These are phyloP conservation scores for Heterocephalus glaber DNA, from an alignment of 2,113 vertebrate genomes.

Conservation along the genomic window DNA sequence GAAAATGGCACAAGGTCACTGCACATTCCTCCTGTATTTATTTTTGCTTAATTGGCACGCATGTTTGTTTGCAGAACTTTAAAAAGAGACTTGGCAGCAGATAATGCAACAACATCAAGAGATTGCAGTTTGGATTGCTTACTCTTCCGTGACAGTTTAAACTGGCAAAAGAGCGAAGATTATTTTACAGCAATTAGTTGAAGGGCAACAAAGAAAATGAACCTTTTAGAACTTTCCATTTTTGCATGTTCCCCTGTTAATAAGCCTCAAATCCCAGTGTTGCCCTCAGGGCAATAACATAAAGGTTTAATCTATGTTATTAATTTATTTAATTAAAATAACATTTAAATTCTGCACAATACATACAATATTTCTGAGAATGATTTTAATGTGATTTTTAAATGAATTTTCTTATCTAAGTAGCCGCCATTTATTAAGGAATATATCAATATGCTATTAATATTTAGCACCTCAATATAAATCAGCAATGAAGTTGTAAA, in stretches of 20 bases:
- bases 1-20: conserved; percentile 19
- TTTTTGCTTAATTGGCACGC: conserved; percentile 64
- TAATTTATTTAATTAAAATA: conserved; percentile 72
- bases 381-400: conserved; percentile 60
- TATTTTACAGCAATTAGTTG: conserved; percentile 59
- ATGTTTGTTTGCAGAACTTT: conserved; percentile 68
- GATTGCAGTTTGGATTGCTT: not conserved
- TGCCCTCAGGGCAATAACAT: not conserved
- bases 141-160: conserved; percentile 65
- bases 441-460: conserved; percentile 51
- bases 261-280: conserved; percentile 38
- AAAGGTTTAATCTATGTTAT: conserved; percentile 53
- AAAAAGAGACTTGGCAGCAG: conserved; percentile 65
- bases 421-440: conserved; percentile 59
- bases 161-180: conserved; percentile 46
- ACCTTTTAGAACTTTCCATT: conserved; percentile 33
- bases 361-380: conserved; percentile 45
- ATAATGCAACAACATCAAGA: conserved; percentile 35
- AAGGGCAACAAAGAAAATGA: conserved; percentile 14
- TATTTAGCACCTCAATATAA: conserved; percentile 14
- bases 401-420: not conserved
- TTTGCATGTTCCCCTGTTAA: conserved; percentile 56
- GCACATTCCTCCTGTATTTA: conserved; percentile 46
- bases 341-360: conserved; percentile 68
- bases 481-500: conserved; percentile 1